These are phyloP conservation scores for Heteromormyrus szaboi DNA, from an alignment of 2,797 vertebrate genomes.

Conservation along the genomic window DNA sequence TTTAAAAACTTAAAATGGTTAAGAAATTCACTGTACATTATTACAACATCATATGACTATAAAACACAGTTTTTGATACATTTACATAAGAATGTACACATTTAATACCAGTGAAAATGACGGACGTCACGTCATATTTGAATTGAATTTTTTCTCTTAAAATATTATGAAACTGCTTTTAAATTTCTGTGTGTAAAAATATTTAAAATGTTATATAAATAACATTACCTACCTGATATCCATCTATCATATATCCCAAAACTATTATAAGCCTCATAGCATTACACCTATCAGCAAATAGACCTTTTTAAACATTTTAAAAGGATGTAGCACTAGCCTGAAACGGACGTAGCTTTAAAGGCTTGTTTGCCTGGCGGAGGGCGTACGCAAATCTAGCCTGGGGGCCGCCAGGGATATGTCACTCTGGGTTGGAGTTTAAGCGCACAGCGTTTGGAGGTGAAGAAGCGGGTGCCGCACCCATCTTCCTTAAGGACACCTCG, in stretches of 20 bases:
- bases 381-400: constrained; percentile 10
- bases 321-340: neutral
- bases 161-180: neutral
- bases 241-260: neutral
- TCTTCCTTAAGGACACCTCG: constrained; percentile 60
- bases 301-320: neutral
- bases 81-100: neutral
- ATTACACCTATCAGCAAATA: neutral
- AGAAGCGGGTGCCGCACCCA: constrained; percentile 54
- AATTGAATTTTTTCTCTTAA: neutral
- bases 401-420: constrained; percentile 22
- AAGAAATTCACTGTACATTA: neutral
- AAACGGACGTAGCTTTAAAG: neutral
- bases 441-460: constrained; percentile 31
- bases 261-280: neutral
- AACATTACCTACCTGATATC: neutral
- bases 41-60: neutral
- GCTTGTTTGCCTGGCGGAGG: neutral
- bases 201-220: neutral
- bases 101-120: neutral
- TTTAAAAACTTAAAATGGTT: neutral
- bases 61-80: neutral
- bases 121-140: neutral
- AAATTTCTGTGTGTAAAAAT: neutral
- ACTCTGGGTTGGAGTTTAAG: constrained; percentile 55